A percentile compares a stretch with the other conserved stretches of the same genome.
Evolutionary conservation across 2,113 vertebrate species (phyloP).

Genomic region (Donacobius atricapilla): DNA sequence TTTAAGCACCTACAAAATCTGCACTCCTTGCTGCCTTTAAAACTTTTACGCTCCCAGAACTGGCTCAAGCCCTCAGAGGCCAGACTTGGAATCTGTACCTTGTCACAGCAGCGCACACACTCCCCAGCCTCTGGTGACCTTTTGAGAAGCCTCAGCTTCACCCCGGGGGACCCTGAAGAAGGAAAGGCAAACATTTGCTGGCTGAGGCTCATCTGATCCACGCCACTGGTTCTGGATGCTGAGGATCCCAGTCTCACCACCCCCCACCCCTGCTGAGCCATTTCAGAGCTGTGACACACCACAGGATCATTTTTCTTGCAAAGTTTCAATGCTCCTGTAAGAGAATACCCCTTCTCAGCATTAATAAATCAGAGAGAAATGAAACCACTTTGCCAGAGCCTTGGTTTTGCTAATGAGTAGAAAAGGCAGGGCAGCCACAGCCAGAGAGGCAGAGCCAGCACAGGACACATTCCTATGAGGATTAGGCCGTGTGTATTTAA

Average conservation of each 20-base stretch:
- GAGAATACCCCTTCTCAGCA: not conserved
- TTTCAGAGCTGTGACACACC: not conserved
- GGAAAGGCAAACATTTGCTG: not conserved
- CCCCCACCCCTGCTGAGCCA: not conserved
- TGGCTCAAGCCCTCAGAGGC: not conserved
- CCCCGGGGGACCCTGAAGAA: rapidly evolving
- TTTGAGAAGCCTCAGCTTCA: not conserved
- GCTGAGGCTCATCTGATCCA: not conserved
- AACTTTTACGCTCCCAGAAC: not conserved
- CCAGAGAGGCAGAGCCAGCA: not conserved
- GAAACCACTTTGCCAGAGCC: not conserved
- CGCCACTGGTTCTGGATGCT: not conserved
- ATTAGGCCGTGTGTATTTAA: slow-evolving; percentile 26
- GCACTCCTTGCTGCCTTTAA: not conserved
- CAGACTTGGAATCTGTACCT: too few species aligned
- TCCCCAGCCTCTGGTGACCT: not conserved
- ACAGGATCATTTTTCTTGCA: not conserved
- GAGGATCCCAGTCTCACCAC: too few species aligned
- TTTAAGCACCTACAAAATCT: not conserved
- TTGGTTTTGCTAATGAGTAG: not conserved
- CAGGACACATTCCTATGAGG: not conserved
- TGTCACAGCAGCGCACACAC: rapidly evolving
- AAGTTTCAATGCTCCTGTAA: not conserved
- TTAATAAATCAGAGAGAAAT: not conserved
- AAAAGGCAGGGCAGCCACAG: not conserved